These are phyloP conservation scores for Mallateleia sp. DNA, from an alignment of 2,888 invertebrate genomes.

Conservation along the genomic window DNA sequence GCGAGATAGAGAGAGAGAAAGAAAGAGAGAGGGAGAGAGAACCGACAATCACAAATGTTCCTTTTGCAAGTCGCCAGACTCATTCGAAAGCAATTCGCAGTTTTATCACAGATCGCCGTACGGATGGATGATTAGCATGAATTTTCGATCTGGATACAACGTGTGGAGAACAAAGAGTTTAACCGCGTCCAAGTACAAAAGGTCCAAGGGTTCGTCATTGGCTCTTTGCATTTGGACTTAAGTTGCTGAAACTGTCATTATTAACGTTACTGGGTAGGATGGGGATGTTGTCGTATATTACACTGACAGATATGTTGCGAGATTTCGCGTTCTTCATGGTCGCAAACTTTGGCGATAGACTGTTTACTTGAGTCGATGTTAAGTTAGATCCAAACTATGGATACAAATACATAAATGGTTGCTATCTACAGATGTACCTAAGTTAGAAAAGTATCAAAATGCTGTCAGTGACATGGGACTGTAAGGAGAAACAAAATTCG, in stretches of 20 bases:
- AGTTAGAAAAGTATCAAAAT: not conserved
- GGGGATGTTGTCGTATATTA: slow-evolving; percentile 35
- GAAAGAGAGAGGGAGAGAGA: slow-evolving; percentile 39
- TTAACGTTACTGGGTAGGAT: slow-evolving; percentile 33
- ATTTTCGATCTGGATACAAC: slow-evolving; percentile 4
- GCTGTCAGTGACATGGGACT: not conserved
- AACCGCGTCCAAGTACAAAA: no score
- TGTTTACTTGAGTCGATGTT: not conserved
- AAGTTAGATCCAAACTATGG: slow-evolving; percentile 10
- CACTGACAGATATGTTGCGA: slow-evolving; percentile 51
- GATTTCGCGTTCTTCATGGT: not conserved
- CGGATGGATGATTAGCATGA: slow-evolving; percentile 39
- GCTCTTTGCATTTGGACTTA: not conserved
- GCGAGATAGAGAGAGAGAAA: slow-evolving; percentile 37
- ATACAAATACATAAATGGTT: slow-evolving; percentile 16
- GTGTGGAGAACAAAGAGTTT: not conserved
- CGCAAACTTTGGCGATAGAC: slow-evolving; percentile 59
- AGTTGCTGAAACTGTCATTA: slow-evolving; percentile 1
- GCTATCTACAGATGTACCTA: slow-evolving; percentile 7
- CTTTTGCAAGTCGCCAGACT: slow-evolving; percentile 43
- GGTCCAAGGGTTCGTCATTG: no score
- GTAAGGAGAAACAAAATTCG: not conserved
- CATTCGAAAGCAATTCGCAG: slow-evolving; percentile 8
- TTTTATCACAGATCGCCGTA: slow-evolving; percentile 1
- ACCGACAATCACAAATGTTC: slow-evolving; percentile 77